A percentile compares a stretch with the other conserved stretches of the same genome.
Conservation (phyloP, 2,797 vertebrate species). For the Cheirogaleus major region DNA sequence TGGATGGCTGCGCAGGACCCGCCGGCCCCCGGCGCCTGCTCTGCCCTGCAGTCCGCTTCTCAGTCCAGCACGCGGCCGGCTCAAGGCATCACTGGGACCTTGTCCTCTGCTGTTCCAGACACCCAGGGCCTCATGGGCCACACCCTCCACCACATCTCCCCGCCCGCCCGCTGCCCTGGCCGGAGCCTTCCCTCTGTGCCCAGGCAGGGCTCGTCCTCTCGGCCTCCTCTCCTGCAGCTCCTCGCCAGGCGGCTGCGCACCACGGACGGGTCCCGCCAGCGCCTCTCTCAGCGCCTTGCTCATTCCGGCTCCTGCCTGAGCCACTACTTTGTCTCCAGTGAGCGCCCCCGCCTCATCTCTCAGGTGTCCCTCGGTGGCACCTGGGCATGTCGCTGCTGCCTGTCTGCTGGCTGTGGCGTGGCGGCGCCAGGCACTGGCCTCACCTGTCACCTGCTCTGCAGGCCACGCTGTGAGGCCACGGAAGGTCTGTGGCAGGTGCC, state of each 20-base stretch:
- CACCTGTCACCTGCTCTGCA: too few relatives aligned
- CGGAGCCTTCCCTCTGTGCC: background rate
- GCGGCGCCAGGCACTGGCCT: too few relatives aligned
- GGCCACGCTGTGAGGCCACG: too few relatives aligned
- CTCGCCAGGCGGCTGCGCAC: too few relatives aligned
- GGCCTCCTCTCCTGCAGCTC: background rate
- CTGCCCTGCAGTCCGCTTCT: background rate
- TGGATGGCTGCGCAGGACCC: background rate
- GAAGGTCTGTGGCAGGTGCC: rapidly evolving
- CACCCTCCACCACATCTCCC: background rate
- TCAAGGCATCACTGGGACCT: background rate
- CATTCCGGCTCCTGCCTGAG: background rate
- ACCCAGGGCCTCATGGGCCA: background rate
- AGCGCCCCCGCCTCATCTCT: too few relatives aligned
- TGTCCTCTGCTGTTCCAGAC: background rate
- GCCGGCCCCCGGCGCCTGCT: background rate
- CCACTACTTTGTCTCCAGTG: background rate
- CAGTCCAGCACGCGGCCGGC: background rate
- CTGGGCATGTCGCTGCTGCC: too few relatives aligned
- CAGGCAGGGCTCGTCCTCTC: background rate
- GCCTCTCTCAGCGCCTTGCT: background rate
- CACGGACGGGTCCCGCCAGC: rapidly evolving
- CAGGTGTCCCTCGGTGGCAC: background rate
- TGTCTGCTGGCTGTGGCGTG: background rate
- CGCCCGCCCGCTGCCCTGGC: background rate